These are phyloP conservation scores for Microcebus griseorufus DNA, from an alignment of 2,113 vertebrate genomes.

Conservation along the genomic window DNA sequence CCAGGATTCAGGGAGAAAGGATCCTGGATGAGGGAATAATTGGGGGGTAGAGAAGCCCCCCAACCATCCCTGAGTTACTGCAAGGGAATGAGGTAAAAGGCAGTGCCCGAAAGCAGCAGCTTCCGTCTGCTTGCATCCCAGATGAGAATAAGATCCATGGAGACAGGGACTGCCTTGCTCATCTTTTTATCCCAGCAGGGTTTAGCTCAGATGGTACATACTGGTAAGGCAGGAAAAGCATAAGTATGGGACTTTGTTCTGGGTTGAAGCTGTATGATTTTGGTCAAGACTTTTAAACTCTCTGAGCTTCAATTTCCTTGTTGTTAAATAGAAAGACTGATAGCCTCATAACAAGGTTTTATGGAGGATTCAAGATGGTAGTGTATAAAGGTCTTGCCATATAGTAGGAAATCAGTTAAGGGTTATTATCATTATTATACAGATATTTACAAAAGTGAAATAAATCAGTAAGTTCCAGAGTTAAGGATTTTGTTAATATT, in stretches of 20 bases:
- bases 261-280: neutral
- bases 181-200: neutral
- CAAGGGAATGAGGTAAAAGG: neutral
- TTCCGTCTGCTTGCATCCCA: neutral
- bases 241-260: neutral
- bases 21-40: neutral
- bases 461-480: neutral
- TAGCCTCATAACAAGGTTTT: neutral
- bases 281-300: neutral
- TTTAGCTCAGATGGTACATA: too few species aligned
- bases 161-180: neutral
- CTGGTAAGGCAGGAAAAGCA: neutral
- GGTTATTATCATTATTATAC: neutral
- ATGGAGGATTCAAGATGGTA: neutral
- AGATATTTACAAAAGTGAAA: neutral
- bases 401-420: neutral
- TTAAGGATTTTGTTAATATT: neutral
- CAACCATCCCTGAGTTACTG: neutral
- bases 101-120: neutral
- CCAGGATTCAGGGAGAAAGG: too few species aligned
- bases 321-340: neutral
- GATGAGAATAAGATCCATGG: rapidly evolving
- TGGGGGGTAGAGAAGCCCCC: neutral
- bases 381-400: neutral
- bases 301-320: neutral